Evolutionary conservation across 2,888 invertebrate genomes (phyloP), one percentile per base, ranked within the genome.

Genomic region (Standfussiana lucernea): DNA sequence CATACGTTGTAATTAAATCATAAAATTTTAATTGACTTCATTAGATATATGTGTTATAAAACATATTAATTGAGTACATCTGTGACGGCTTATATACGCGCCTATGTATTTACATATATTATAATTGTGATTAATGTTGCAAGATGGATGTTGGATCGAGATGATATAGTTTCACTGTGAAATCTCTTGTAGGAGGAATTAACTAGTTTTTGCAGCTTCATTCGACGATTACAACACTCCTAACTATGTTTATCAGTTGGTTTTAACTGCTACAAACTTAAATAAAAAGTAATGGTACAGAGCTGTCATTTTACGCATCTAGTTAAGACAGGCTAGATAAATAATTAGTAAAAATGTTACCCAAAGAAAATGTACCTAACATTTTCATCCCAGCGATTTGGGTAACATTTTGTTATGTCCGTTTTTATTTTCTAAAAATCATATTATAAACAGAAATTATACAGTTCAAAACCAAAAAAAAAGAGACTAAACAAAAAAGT

Each of bases 1-100:
- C 64, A 73, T 73, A 76, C 79, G 71, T 76, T 79, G 76, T 81
- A 80, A 88, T 88, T 89, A 88, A 82, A 78, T 80, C 79, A 77
- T 88, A 87, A 89, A 86, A 79, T 72, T 83, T 77, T 88, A 87
- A 88, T 87, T 86, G 81, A 82, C 66, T 82, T 81, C 76, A 86
- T 87, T 83, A 83, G 79, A 79, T 82, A 79, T 82, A 79, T 74
- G 73, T 75, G 79, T 78, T 50, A 81, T 86, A 86, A 85, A 88
- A 80, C 73, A 74, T 81, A 87, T 77, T 85, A 77, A 87, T 64
- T 77, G 72, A 62, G 61, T 47, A 76, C 75, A 84, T 82, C 68
- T 81, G 72, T 56, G 50, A 77, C 70, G 71, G 73, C 65, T 70
- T 72, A 77, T 72, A 67, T 78, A 67, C 71, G 45, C n/a, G 62